Conservation (phyloP, 1,140 invertebrate genomes). For the Drosophila nasuta region DNA sequence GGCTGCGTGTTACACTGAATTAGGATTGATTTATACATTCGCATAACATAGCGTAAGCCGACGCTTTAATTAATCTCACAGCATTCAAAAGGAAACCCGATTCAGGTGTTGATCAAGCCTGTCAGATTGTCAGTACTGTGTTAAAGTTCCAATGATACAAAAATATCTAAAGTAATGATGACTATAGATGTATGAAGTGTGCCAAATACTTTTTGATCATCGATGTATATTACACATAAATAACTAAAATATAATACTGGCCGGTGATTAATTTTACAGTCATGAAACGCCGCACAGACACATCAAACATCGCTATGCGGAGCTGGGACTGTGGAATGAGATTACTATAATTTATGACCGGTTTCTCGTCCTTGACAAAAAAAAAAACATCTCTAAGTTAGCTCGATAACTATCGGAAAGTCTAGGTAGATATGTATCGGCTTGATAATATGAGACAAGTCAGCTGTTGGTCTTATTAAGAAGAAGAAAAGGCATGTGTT, state of each 20-base stretch:
- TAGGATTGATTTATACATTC: conserved; percentile 54
- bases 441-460: too few species aligned
- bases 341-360: conserved; percentile 78
- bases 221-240: conserved; percentile 51
- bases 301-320: conserved; percentile 74
- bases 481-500: too few species aligned
- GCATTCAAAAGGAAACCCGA: conserved; percentile 77
- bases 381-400: too few species aligned
- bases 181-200: conserved; percentile 45
- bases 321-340: conserved; percentile 59
- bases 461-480: too few species aligned
- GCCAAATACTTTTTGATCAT: conserved; percentile 77
- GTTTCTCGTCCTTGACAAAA: conserved; percentile 35
- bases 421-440: too few species aligned
- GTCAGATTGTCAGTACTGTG: conserved; percentile 71
- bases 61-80: conserved; percentile 86
- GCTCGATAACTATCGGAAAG: too few species aligned
- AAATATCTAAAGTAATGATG: neutral
- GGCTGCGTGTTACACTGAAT: conserved; percentile 79
- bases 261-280: conserved; percentile 67
- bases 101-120: conserved; percentile 29
- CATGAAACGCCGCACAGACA: conserved; percentile 78
- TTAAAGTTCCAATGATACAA: neutral
- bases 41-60: conserved; percentile 81
- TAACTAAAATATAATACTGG: conserved; percentile 80